Evolutionary conservation across 2,888 invertebrate species (phyloP), one percentile per base, ranked within the genome.

Genomic region (Dorcus parallelipipedus): DNA sequence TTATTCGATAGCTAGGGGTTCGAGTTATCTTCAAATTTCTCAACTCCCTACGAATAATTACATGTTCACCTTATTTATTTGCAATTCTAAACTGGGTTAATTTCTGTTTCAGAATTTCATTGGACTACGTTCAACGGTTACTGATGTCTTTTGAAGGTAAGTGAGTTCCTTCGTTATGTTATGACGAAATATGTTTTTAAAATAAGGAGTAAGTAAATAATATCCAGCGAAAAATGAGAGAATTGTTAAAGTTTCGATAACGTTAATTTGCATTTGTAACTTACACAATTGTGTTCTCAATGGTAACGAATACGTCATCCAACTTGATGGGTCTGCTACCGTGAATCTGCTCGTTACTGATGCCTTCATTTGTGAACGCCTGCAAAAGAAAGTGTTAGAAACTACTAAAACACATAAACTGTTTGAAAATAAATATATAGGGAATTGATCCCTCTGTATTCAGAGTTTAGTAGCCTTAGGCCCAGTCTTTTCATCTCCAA

Each of bases 341-440:
- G 65, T 80, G 81, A 45, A 80, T 80, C 38, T 65, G 80, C 43
- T 80, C 79, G 64, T 80, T 80, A 64, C 82, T 81, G 42, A 83
- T 72, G 10, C 79, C 82, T 64, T 83, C 84, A 71, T 85, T 85
- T 51, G 83, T 84, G 63, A 84, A 84, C 65, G 84, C 83, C 85
- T 85, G 71, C 3, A 78, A 76, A 67, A 67, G 42, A 33, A 14
- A 14, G 14, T 14, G 7, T 33, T 6, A 33, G 7, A 33, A 4
- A 6, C 26, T 5, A 3, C 3, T 2, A 20, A 20, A 4, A 33
- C 26, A 33, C 0, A 20, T 20, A 20, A 20, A 33, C 7, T 33
- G 6, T 6, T 33, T 1, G 7, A 33, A 33, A 33, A 33, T 33
- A 1, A 33, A 6, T 33, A 5, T 3, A 33, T 7, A 33, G 26